Base-by-base conservation (phyloP, 2,113 vertebrate species). In the Mesocricetus auratus region DNA sequence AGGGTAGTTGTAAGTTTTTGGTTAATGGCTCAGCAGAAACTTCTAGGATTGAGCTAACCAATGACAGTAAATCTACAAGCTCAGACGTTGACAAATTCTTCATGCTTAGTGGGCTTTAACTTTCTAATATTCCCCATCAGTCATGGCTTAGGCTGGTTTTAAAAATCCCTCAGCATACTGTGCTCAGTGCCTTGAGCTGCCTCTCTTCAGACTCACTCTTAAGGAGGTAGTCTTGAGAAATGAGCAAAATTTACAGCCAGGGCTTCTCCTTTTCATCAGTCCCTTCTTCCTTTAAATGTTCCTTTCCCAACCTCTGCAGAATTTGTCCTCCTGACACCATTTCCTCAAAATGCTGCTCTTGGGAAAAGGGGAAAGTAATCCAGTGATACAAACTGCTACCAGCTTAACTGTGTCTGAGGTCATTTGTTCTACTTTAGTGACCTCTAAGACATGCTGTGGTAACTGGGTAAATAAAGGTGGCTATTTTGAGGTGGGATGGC, bases 41-140 rank as follows among this genome's bases (percentile, higher is more conserved):
- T 56, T 71, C 33, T 86, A 47, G 50, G 19, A 77, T 62, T 66
- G 21, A 0, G 56, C 86, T 93, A 86, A 96, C 69, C 42, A 95
- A 81, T 96, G 86, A 93, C 89, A 88, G 53, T n/a, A n/a, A 79
- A 96, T 39, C 31, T 81, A 86, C 47, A 86, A 82, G 91, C 42
- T 95, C 60, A 60, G 68, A 92, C 33, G 53, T 47, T 96, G 92
- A 66, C 90, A 64, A 90, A 89, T 93, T 92, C 66, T 50, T 95
- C 58, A 21, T 89, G 71, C 71, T 74, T 29, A 39, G 2, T 47
- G 73, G 81, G 31, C 71, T 33, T 91, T 86, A 33, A 66, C 87
- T 88, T 69, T 90, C 71, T 92, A 39, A 66, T 90, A 36, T 68
- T 90, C 83, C 64, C 75, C 0, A 0, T 13, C n/a, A 47, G 31